Evolutionary conservation across 1,140 invertebrate genomes (phyloP).

Genomic region (Dufourea novaeangliae): DNA sequence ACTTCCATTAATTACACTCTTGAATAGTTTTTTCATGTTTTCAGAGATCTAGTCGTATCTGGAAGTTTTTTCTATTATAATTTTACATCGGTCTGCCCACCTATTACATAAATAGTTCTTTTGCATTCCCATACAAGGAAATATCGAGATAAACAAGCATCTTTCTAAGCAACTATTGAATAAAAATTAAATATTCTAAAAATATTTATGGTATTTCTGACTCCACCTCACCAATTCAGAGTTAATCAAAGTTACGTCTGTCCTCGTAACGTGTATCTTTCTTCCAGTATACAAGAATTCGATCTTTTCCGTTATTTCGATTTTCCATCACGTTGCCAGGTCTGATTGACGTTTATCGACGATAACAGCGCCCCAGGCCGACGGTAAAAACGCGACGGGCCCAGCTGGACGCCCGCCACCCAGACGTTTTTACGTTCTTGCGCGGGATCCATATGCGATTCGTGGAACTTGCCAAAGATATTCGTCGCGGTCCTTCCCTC

Average conservation of each 20-base stretch:
- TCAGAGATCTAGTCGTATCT: no score
- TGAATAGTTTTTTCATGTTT: no score
- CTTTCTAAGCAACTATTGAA: no score
- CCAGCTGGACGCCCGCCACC: conserved; percentile 20
- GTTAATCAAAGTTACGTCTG: no score
- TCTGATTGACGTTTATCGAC: conserved; percentile 41
- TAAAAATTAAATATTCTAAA: no score
- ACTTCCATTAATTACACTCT: no score
- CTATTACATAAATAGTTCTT: no score
- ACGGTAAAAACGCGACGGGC: conserved; percentile 11
- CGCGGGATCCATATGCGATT: conserved; percentile 35
- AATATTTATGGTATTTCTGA: no score
- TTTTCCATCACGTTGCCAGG: conserved; percentile 3
- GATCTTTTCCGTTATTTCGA: conserved; percentile 8
- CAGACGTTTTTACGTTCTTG: conserved; percentile 30
- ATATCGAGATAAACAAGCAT: no score
- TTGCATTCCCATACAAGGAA: no score
- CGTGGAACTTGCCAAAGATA: conserved; percentile 51
- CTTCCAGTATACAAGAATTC: neutral
- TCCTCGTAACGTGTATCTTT: neutral
- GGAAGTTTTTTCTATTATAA: no score
- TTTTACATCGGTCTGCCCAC: no score
- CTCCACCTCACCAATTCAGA: neutral
- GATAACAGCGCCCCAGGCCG: conserved; percentile 3
- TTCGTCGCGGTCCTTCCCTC: conserved; percentile 49